A percentile compares a stretch with the other conserved stretches of the same genome.
Conservation (phyloP, 2,113 vertebrate species). For the Erythrolamprus reginae region DNA sequence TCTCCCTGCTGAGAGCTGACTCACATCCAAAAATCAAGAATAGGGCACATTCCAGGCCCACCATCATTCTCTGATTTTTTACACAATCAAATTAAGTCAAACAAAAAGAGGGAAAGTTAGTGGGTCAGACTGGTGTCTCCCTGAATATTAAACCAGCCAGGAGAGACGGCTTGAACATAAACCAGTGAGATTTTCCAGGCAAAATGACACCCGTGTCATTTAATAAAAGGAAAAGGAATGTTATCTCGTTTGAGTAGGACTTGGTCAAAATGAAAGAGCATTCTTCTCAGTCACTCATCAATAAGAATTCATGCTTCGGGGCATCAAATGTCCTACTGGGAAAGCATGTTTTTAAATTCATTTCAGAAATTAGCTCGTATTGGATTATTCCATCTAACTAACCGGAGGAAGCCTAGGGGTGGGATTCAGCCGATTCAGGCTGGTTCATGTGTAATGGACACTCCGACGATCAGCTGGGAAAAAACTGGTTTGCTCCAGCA, state of each 20-base stretch:
- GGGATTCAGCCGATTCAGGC: too few relatives aligned
- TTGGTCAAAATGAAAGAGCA: neutral
- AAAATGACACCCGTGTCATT: neutral
- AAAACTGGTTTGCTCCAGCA: too few relatives aligned
- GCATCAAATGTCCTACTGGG: neutral
- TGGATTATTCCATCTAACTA: neutral
- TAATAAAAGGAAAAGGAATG: neutral
- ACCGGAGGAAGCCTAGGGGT: neutral
- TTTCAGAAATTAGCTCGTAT: neutral
- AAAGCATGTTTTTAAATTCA: neutral
- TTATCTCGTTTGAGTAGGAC: neutral
- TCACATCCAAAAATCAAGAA: neutral
- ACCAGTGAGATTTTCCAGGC: neutral
- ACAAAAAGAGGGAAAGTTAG: neutral
- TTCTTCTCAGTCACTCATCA: neutral
- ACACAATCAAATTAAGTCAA: neutral
- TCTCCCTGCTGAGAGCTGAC: constrained; percentile 4
- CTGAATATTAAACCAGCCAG: neutral
- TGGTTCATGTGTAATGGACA: too few relatives aligned
- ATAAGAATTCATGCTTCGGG: neutral
- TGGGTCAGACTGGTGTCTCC: neutral
- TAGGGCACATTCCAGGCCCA: constrained; percentile 13
- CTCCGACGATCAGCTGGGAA: too few relatives aligned
- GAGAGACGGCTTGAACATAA: neutral
- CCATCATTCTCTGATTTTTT: neutral